These are phyloP conservation scores for Drosophila gaucha DNA, from an alignment of 2,888 invertebrate genomes.

Conservation along the genomic window DNA sequence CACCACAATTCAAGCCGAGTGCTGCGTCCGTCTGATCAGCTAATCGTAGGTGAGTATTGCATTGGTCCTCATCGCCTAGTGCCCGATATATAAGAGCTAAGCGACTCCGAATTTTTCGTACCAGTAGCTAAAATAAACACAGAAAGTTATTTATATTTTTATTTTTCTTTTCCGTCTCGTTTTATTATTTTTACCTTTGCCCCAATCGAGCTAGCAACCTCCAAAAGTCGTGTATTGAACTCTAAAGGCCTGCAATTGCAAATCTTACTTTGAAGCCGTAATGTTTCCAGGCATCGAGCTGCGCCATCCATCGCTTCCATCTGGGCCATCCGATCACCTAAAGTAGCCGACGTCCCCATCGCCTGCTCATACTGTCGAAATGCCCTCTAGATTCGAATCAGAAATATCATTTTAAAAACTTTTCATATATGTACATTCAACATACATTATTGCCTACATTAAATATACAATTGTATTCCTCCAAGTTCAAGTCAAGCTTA, in stretches of 20 bases:
- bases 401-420: background rate
- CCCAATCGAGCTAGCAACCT: conserved; percentile 94
- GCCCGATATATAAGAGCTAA: conserved; percentile 92
- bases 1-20: conserved; percentile 92
- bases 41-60: conserved; percentile 89
- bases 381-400: conserved; percentile 70
- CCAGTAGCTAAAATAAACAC: conserved; percentile 87
- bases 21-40: conserved; percentile 88
- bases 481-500: too few species aligned
- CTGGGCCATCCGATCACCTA: conserved; percentile 93
- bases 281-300: conserved; percentile 91
- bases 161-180: background rate
- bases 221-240: conserved; percentile 92
- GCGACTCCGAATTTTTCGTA: conserved; percentile 91
- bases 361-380: conserved; percentile 94
- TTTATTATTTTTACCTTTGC: conserved; percentile 92
- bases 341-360: conserved; percentile 92
- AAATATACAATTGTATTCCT: too few species aligned
- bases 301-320: conserved; percentile 97
- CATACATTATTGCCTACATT: too few species aligned
- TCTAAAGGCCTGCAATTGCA: conserved; percentile 94
- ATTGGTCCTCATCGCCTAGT: conserved; percentile 92
- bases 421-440: too few species aligned
- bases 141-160: background rate
- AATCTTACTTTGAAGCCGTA: conserved; percentile 90